Percentiles rank a stretch among this genome's conserved stretches.
Conservation (phyloP, 2,113 vertebrate genomes). For the pig (Sus scrofa) region T2T-Sscrofa CM000821.6:55467001-55467500, state of each 20-base stretch:
- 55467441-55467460: slow-evolving; percentile 40
- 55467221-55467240: background rate
- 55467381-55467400: background rate
- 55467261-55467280: background rate
- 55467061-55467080: background rate
- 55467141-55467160: background rate
- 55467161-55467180: background rate
- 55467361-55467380: background rate
- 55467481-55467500: background rate
- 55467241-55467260: slow-evolving; percentile 26
- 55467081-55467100: background rate
- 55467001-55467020: slow-evolving; percentile 6
- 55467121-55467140: slow-evolving; percentile 29
- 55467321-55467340: slow-evolving; percentile 17
- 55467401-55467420: background rate
- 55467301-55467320: background rate
- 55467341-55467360: background rate
- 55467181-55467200: background rate
- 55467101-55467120: background rate
- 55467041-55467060: background rate
- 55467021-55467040: background rate
- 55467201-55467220: background rate
- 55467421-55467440: background rate
- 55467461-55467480: background rate
- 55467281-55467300: background rate